phyloP scores from a whole-genome alignment of 2,113 vertebrate genomes.

The Lipophrys pholis region DNA sequence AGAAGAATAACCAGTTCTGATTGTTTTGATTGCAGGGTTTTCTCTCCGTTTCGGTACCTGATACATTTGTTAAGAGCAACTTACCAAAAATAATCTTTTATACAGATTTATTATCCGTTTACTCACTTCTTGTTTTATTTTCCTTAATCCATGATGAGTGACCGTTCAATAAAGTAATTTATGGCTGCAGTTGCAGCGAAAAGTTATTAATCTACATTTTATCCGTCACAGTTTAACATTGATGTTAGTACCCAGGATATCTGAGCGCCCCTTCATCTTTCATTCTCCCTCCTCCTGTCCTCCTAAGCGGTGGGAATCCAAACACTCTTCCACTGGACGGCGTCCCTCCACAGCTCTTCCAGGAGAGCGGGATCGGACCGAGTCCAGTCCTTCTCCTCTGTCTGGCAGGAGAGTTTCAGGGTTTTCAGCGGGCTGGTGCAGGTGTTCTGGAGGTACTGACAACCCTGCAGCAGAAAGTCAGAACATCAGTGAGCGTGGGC shows the following conservation, averaged over 20 bases:
- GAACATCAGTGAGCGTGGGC: neutral
- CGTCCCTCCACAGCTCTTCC: slow-evolving; percentile 84
- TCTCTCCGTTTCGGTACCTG: too few relatives aligned
- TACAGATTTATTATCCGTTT: too few relatives aligned
- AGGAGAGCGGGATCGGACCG: slow-evolving; percentile 51
- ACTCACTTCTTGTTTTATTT: too few relatives aligned
- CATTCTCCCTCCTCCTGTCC: neutral
- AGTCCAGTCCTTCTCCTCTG: slow-evolving; percentile 67
- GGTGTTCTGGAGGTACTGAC: slow-evolving; percentile 88
- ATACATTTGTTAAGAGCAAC: too few relatives aligned
- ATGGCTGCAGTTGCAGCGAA: neutral
- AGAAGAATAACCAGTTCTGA: too few relatives aligned
- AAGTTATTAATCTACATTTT: neutral
- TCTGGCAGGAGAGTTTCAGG: slow-evolving; percentile 81
- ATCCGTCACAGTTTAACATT: neutral
- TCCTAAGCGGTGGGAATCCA: slow-evolving; percentile 90
- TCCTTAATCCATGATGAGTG: too few relatives aligned
- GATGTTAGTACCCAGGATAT: neutral
- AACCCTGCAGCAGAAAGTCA: slow-evolving; percentile 78
- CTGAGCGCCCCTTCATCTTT: neutral
- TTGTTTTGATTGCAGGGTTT: too few relatives aligned
- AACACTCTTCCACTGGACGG: slow-evolving; percentile 88
- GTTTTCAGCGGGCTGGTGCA: slow-evolving; percentile 88
- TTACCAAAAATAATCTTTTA: too few relatives aligned
- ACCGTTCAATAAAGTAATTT: too few relatives aligned